phyloP scores from a whole-genome alignment of 2,797 vertebrate species.

The Hipposideros larvatus region DNA sequence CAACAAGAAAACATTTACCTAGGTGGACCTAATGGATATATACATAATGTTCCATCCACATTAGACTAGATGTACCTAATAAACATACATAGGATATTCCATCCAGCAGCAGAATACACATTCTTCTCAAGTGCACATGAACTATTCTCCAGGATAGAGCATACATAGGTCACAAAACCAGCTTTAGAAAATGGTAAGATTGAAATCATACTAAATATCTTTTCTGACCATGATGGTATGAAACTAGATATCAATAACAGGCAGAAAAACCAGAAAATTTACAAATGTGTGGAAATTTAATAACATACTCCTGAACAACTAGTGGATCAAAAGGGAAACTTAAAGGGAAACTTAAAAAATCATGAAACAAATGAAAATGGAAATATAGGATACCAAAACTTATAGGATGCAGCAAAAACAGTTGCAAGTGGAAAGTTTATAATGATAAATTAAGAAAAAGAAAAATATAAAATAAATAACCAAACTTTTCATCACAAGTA shows the following conservation, averaged over 20 bases:
- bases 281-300: not conserved
- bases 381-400: not conserved
- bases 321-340: not conserved
- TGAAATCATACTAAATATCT: not conserved
- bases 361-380: not conserved
- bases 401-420: not conserved
- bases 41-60: not conserved
- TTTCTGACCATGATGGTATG: not conserved
- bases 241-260: not conserved
- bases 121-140: not conserved
- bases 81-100: not conserved
- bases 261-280: not conserved
- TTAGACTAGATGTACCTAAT: not conserved
- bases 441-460: not conserved
- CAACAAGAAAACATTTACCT: not conserved
- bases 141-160: not conserved
- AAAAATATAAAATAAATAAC: not conserved
- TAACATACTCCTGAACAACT: not conserved
- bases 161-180: not conserved
- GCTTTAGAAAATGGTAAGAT: not conserved
- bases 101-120: not conserved
- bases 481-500: not conserved
- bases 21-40: not conserved
- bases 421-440: not conserved
- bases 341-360: not conserved